These are phyloP conservation scores for Drosophila mimetica DNA, from an alignment of 2,888 invertebrate genomes.

Conservation along the genomic window DNA sequence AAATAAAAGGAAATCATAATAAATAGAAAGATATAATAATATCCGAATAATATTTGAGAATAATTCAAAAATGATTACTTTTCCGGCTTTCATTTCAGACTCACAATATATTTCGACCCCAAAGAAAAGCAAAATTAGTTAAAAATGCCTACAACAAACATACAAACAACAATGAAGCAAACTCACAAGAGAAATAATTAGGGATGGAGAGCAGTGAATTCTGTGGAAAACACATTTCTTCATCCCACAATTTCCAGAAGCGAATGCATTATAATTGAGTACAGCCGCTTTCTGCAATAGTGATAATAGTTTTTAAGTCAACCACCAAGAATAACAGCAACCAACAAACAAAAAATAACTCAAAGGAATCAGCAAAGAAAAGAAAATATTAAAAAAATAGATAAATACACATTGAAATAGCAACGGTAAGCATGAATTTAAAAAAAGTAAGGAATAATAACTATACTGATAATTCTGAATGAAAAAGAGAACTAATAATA, in stretches of 20 bases:
- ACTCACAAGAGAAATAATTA: slow-evolving; percentile 4
- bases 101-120: slow-evolving; percentile 22
- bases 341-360: slow-evolving; percentile 50
- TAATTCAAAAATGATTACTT: slow-evolving; percentile 46
- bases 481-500: slow-evolving; percentile 22
- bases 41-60: slow-evolving; percentile 50
- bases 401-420: slow-evolving; percentile 66
- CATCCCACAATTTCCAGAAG: slow-evolving; percentile 28
- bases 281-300: slow-evolving; percentile 84
- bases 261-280: slow-evolving; percentile 61
- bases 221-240: slow-evolving; percentile 5
- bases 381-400: slow-evolving; percentile 59
- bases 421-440: slow-evolving; percentile 58
- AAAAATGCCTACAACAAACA: slow-evolving; percentile 69
- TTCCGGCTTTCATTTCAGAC: slow-evolving; percentile 67
- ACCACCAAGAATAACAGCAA: slow-evolving; percentile 61
- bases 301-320: slow-evolving; percentile 84
- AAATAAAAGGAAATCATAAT: slow-evolving; percentile 36
- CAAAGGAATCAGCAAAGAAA: slow-evolving; percentile 44
- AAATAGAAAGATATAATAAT: slow-evolving; percentile 36
- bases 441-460: slow-evolving; percentile 30
- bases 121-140: slow-evolving; percentile 57
- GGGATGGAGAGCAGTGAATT: slow-evolving; percentile 12
- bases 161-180: slow-evolving; percentile 32
- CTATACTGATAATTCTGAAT: background rate